Evolutionary conservation across 2,888 invertebrate genomes (phyloP).

Genomic region (Geophilus truncorum): DNA sequence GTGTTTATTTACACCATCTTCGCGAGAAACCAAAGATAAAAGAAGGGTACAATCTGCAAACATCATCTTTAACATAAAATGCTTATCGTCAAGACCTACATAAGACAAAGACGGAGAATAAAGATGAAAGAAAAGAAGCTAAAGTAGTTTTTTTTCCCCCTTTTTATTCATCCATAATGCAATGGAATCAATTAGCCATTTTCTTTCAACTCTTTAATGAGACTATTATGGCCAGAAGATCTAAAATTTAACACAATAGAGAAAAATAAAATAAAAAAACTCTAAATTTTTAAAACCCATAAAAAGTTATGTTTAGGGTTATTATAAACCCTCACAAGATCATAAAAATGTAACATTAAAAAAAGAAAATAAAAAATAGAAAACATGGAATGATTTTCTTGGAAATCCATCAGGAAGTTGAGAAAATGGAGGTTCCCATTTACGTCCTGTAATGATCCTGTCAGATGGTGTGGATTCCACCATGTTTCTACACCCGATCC

Average conservation of each 20-base stretch:
- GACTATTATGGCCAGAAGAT: not conserved
- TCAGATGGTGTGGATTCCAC: constrained; percentile 26
- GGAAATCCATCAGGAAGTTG: constrained; percentile 15
- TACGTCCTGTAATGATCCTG: constrained; percentile 5
- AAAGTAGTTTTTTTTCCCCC: not conserved
- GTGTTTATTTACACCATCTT: not conserved
- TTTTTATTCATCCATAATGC: constrained; percentile 25
- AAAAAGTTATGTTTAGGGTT: not conserved
- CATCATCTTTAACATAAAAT: constrained; percentile 17
- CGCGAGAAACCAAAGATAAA: too few species aligned
- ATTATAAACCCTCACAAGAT: not conserved
- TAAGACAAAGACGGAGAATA: not conserved
- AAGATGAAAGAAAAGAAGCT: not conserved
- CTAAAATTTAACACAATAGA: not conserved
- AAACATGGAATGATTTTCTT: not conserved
- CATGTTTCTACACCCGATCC: not conserved
- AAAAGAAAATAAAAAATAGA: not conserved
- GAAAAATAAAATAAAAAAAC: constrained; percentile 33
- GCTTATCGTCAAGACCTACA: not conserved
- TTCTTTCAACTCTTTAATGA: constrained; percentile 7
- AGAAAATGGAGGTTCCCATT: not conserved
- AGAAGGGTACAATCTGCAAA: not conserved
- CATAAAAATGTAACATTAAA: not conserved
- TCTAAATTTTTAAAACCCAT: not conserved
- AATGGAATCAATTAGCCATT: constrained; percentile 37